Conservation (phyloP, 2,113 vertebrate species). For the Elgaria multicarinata region DNA sequence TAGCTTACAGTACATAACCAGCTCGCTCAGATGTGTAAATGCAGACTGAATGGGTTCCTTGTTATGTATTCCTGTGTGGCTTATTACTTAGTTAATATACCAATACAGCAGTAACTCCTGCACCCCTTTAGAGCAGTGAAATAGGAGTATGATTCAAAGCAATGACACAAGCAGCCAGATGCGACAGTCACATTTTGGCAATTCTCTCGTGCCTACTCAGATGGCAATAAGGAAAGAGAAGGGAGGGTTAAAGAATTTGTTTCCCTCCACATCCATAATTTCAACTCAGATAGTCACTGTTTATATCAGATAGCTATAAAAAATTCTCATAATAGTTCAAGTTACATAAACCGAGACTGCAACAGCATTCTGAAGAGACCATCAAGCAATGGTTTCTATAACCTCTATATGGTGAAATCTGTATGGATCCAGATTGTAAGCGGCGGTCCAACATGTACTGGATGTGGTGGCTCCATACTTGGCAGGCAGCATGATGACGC, state of each 20-base stretch:
- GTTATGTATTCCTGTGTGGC: not conserved
- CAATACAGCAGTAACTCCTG: constrained; percentile 5
- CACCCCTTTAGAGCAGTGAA: not conserved
- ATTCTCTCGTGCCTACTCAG: not conserved
- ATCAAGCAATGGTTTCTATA: too few relatives aligned
- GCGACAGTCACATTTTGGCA: constrained; percentile 26
- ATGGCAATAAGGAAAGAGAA: constrained; percentile 7
- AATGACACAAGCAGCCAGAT: not conserved
- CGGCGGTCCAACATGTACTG: too few relatives aligned
- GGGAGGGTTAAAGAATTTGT: not conserved
- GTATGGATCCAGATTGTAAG: too few relatives aligned
- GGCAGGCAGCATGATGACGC: too few relatives aligned
- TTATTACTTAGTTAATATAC: not conserved
- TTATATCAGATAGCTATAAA: not conserved
- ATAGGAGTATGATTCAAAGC: not conserved
- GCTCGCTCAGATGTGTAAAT: not conserved
- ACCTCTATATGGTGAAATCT: too few relatives aligned
- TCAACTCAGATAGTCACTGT: too few relatives aligned
- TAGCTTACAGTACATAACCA: not conserved
- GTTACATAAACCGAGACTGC: too few relatives aligned
- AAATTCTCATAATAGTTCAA: not conserved
- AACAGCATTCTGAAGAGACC: too few relatives aligned
- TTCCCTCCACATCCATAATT: not conserved
- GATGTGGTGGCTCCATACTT: too few relatives aligned
- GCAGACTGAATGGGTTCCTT: not conserved